These are phyloP conservation scores for Proterorhinus semilunaris DNA, from an alignment of 2,113 vertebrate species.

Conservation along the genomic window DNA sequence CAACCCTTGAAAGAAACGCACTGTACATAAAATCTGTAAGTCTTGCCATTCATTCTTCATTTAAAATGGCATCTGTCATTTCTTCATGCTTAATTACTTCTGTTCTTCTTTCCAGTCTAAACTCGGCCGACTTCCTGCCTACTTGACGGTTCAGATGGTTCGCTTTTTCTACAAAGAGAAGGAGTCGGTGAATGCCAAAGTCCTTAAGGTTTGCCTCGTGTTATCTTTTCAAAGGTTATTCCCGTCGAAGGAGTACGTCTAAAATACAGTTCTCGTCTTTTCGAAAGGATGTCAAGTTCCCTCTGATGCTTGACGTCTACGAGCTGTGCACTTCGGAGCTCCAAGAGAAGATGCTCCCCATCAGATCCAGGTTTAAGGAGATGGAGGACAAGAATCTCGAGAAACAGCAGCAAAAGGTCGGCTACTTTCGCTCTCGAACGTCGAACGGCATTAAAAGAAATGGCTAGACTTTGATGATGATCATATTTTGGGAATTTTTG, in stretches of 20 bases:
- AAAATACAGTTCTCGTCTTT: too few relatives aligned
- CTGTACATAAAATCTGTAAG: conserved; percentile 98
- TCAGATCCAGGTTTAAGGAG: conserved; percentile 95
- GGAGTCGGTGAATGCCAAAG: conserved; percentile 99
- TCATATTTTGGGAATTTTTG: neutral
- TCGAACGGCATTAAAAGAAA: neutral
- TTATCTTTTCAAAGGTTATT: neutral
- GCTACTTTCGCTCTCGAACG: neutral
- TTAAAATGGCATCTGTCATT: neutral
- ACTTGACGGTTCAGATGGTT: conserved; percentile 98
- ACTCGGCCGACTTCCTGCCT: conserved; percentile 92
- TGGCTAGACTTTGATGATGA: too few relatives aligned
- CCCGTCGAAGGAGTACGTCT: too few relatives aligned
- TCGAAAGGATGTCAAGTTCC: conserved; percentile 91
- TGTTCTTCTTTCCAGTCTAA: conserved; percentile 82
- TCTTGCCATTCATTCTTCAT: neutral
- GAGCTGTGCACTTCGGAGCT: conserved; percentile 92
- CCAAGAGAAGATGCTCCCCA: conserved; percentile 92
- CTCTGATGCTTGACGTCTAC: conserved; percentile 97
- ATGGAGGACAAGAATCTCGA: conserved; percentile 92
- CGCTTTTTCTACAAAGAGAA: conserved; percentile 99
- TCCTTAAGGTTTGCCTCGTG: conserved; percentile 86
- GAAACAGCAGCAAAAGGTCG: conserved; percentile 87
- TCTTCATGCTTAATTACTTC: neutral
- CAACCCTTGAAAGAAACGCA: conserved; percentile 92